These are phyloP conservation scores for Penaeus indicus DNA, from an alignment of 1,140 invertebrate species.

Conservation along the genomic window DNA sequence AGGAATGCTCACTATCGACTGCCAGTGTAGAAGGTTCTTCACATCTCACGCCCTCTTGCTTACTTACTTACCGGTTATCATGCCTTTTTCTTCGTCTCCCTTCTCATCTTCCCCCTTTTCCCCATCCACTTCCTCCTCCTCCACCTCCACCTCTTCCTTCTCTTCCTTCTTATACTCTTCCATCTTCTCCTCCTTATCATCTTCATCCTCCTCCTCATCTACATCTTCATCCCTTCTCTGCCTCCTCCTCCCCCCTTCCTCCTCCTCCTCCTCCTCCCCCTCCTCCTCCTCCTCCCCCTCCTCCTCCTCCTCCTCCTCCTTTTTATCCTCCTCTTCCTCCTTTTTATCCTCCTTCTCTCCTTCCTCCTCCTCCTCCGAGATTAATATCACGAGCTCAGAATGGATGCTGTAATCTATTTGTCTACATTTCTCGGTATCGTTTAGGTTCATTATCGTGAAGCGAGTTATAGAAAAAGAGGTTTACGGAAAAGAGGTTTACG, in stretches of 20 bases:
- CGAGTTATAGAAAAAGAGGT: too few relatives aligned
- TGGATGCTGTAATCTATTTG: too few relatives aligned
- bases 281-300: too few relatives aligned
- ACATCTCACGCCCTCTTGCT: background rate
- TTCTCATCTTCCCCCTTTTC: background rate
- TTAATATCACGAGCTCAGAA: too few relatives aligned
- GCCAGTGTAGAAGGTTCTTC: too few relatives aligned
- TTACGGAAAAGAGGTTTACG: too few relatives aligned
- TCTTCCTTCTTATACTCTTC: background rate
- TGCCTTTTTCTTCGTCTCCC: background rate
- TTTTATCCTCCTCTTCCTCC: background rate
- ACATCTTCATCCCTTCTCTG: too few relatives aligned
- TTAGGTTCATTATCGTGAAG: too few relatives aligned
- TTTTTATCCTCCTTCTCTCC: background rate
- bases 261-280: background rate
- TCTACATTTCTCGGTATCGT: too few relatives aligned
- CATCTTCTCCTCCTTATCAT: background rate
- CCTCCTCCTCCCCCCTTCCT: background rate
- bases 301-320: background rate
- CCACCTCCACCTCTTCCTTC: background rate
- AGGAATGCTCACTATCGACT: too few relatives aligned
- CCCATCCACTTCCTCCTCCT: background rate
- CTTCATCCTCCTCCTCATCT: too few relatives aligned
- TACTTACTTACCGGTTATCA: background rate
- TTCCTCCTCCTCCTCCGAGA: too few relatives aligned